Evolutionary conservation across 2,113 vertebrate species (phyloP).

Genomic region (Murina feae): DNA sequence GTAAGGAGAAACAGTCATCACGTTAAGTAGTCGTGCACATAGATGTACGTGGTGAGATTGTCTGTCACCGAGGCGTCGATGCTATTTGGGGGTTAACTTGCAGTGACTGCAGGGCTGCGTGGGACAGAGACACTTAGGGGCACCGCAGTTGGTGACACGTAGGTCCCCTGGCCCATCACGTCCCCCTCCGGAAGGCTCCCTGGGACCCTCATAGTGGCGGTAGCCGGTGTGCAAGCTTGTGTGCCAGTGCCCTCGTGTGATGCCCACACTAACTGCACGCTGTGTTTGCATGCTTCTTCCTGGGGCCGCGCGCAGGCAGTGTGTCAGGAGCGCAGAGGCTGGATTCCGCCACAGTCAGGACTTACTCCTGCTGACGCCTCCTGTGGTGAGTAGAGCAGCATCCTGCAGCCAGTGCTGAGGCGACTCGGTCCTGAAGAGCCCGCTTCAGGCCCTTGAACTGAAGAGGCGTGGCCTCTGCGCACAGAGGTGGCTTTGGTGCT

Average conservation of each 20-base stretch:
- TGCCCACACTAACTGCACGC: constrained; percentile 89
- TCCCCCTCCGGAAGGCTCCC: background rate
- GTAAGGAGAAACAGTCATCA: rapidly evolving
- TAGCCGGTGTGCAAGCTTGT: background rate
- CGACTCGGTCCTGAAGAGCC: background rate
- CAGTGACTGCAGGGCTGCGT: background rate
- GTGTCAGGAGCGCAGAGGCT: constrained; percentile 93
- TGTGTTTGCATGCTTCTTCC: constrained; percentile 88
- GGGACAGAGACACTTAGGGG: background rate
- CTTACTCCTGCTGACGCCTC: constrained; percentile 95
- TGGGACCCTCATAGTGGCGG: background rate
- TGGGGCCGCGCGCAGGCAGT: constrained; percentile 85
- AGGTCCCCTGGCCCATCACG: background rate
- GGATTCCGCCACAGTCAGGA: constrained; percentile 97
- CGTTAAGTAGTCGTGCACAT: too few relatives aligned
- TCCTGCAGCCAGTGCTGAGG: background rate
- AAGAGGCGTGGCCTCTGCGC: rapidly evolving
- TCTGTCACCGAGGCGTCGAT: background rate
- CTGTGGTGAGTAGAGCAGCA: constrained; percentile 82
- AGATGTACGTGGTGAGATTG: background rate
- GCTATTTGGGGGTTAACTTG: background rate
- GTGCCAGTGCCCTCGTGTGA: constrained; percentile 36
- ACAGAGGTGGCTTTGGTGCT: rapidly evolving
- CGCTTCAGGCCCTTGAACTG: rapidly evolving
- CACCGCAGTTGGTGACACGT: background rate